Conservation (phyloP, 2,888 invertebrate species). For the Salpingus planirostris region DNA sequence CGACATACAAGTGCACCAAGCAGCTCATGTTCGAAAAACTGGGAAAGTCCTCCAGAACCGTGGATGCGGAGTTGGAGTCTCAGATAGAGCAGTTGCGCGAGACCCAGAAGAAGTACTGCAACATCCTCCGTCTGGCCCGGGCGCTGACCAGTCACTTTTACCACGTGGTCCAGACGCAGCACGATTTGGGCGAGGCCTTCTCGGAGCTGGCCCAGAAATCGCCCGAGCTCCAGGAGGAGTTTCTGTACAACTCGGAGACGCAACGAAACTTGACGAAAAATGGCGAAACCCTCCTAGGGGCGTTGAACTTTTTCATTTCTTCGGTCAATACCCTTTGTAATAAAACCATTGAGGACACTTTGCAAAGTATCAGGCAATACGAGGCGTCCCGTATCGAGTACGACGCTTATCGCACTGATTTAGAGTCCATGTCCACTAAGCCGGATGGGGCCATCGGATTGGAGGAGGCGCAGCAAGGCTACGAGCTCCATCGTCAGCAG, state of each 20-base stretch:
- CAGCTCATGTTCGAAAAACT: constrained; percentile 94
- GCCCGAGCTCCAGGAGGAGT: constrained; percentile 90
- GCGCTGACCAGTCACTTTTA: constrained; percentile 83
- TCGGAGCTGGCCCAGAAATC: constrained; percentile 93
- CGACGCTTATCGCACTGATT: constrained; percentile 93
- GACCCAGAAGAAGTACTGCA: constrained; percentile 86
- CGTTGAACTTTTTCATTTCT: constrained; percentile 93
- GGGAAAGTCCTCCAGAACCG: constrained; percentile 85
- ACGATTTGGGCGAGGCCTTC: constrained; percentile 86
- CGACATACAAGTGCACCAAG: constrained; percentile 96
- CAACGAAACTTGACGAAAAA: constrained; percentile 89
- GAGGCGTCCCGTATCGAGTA: constrained; percentile 83
- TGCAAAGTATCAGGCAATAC: constrained; percentile 67
- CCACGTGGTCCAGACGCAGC: constrained; percentile 77
- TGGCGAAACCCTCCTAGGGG: constrained; percentile 85
- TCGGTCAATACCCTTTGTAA: constrained; percentile 93
- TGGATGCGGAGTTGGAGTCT: constrained; percentile 88
- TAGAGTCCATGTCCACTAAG: constrained; percentile 69
- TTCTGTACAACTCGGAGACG: constrained; percentile 91
- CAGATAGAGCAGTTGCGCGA: constrained; percentile 90
- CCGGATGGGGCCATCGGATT: constrained; percentile 52
- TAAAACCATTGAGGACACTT: constrained; percentile 95
- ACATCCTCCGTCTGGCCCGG: constrained; percentile 76
- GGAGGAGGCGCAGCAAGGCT: constrained; percentile 74
- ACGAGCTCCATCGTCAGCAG: constrained; percentile 75